Percentiles rank a stretch among this genome's conserved stretches.
Evolutionary conservation across 1,140 invertebrate genomes (phyloP).

Genomic region (Lamellibrachia luymesi): DNA sequence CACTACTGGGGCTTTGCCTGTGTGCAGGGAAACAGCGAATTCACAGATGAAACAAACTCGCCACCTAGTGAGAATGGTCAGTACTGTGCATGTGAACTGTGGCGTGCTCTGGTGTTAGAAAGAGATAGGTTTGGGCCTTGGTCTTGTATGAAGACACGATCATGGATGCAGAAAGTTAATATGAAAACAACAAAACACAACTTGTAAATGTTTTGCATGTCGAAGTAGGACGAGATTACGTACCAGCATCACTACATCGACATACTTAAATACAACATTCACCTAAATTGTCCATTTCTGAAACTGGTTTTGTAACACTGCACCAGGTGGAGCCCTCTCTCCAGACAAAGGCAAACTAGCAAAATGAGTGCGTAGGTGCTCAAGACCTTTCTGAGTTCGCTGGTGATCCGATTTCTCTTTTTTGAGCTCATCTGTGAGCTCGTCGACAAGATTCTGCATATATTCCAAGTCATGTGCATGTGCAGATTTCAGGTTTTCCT

Average conservation of each 20-base stretch:
- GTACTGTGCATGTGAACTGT: too few relatives aligned
- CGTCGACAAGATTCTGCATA: slow-evolving; percentile 7
- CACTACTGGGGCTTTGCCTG: too few relatives aligned
- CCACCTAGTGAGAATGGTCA: background rate
- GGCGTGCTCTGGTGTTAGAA: too few relatives aligned
- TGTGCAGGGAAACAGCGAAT: too few relatives aligned
- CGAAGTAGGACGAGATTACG: too few relatives aligned
- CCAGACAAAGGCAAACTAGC: slow-evolving; percentile 2
- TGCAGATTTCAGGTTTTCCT: background rate
- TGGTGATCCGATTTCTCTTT: slow-evolving; percentile 9
- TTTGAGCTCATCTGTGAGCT: background rate
- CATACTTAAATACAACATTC: too few relatives aligned
- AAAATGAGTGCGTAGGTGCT: background rate
- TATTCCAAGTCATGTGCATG: slow-evolving; percentile 8
- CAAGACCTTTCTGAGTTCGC: background rate
- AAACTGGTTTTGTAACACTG: background rate
- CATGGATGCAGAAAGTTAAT: too few relatives aligned
- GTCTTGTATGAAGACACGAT: too few relatives aligned
- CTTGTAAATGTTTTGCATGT: too few relatives aligned
- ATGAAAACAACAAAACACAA: too few relatives aligned
- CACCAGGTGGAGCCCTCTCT: background rate
- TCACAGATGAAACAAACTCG: background rate
- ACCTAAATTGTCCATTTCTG: slow-evolving; percentile 2
- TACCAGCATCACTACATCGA: too few relatives aligned
- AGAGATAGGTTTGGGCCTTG: too few relatives aligned